Evolutionary conservation across 2,113 vertebrate genomes (phyloP).

Genomic region (Narcine bancroftii): DNA sequence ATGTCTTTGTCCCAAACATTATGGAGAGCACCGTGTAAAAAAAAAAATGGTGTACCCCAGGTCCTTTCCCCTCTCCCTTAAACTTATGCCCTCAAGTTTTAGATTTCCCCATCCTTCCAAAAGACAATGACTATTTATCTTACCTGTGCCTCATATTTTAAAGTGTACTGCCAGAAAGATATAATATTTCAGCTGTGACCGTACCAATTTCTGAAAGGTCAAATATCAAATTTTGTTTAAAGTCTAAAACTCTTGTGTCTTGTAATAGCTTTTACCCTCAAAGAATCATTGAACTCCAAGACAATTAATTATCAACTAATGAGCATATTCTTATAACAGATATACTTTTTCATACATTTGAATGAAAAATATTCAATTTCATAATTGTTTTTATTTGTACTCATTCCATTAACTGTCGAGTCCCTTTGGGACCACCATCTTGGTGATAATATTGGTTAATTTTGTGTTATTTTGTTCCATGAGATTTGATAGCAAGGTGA

Average conservation of each 20-base stretch:
- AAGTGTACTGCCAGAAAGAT: background rate
- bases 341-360: background rate
- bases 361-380: no score
- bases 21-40: no score
- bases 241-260: background rate
- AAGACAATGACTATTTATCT: no score
- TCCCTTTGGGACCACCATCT: background rate
- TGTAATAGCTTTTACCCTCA: background rate
- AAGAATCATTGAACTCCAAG: background rate
- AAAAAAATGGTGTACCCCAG: no score
- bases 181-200: background rate
- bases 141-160: background rate
- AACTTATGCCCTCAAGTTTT: no score
- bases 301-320: background rate
- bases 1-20: no score
- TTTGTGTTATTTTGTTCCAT: background rate
- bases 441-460: background rate
- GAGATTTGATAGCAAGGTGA: background rate
- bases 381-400: no score
- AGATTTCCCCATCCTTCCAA: no score
- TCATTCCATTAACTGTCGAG: background rate
- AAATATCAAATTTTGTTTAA: background rate
- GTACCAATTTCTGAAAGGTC: background rate
- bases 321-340: background rate
- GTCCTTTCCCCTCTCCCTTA: no score